Evolutionary conservation across 2,888 invertebrate species (phyloP).

Genomic region (Bimastos eiseni): DNA sequence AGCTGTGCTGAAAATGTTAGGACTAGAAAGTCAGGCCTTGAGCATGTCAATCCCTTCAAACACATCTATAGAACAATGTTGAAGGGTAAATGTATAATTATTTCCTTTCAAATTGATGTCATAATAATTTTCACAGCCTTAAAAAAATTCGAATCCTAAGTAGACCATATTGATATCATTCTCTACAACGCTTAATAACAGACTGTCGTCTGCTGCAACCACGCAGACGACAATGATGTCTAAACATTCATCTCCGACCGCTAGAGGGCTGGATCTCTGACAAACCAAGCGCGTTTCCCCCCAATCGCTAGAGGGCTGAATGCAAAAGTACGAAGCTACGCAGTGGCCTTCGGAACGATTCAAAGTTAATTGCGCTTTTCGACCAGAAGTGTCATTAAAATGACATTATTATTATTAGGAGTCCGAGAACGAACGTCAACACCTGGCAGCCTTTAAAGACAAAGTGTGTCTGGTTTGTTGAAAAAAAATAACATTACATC

Average conservation of each 20-base stretch:
- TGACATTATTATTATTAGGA: not conserved
- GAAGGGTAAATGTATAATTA: not conserved
- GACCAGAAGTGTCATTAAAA: not conserved
- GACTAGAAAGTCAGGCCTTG: not conserved
- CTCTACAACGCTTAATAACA: not conserved
- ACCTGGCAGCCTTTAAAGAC: not conserved
- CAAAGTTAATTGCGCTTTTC: not conserved
- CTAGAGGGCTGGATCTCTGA: not conserved
- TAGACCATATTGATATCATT: not conserved
- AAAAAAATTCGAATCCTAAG: conserved; percentile 1
- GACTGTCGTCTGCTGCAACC: not conserved
- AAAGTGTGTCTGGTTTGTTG: not conserved
- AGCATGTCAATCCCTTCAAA: not conserved
- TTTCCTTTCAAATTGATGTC: not conserved
- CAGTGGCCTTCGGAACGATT: not conserved
- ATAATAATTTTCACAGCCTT: not conserved
- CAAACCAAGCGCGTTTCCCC: not conserved
- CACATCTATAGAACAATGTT: not conserved
- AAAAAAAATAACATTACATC: no score
- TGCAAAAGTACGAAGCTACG: not conserved
- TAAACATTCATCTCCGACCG: not conserved
- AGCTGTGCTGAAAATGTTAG: not conserved
- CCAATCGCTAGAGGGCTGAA: not conserved
- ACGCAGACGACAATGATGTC: conserved; percentile 5
- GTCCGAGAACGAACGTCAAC: not conserved